phyloP scores from a whole-genome alignment of 2,888 invertebrate genomes.

The Aphrophora alni region DNA sequence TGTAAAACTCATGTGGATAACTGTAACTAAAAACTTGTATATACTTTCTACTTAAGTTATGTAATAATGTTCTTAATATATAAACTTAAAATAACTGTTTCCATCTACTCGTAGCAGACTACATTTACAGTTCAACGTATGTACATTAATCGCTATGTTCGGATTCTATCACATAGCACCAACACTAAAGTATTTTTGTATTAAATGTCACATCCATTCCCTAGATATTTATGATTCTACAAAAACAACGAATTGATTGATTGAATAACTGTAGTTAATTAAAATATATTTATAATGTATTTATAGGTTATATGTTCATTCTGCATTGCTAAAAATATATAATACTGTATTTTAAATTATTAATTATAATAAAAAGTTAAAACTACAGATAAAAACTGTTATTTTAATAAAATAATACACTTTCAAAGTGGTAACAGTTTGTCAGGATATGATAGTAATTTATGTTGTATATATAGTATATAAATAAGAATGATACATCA shows the following conservation, averaged over 20 bases:
- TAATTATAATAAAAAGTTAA: neutral
- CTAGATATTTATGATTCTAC: neutral
- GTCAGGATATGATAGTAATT: too few species aligned
- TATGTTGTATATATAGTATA: too few species aligned
- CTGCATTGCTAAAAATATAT: neutral
- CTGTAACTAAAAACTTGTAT: neutral
- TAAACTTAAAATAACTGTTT: neutral
- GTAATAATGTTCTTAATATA: neutral
- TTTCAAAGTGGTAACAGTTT: too few species aligned
- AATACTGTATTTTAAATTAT: neutral
- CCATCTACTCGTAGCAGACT: neutral
- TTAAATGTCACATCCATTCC: neutral
- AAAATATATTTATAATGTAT: neutral
- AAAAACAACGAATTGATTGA: neutral
- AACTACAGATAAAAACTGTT: neutral
- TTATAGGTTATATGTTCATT: neutral
- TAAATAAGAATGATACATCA: too few species aligned
- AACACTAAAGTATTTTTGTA: neutral
- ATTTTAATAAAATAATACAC: neutral
- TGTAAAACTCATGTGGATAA: neutral
- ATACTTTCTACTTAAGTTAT: neutral
- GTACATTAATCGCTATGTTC: neutral
- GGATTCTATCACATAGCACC: neutral
- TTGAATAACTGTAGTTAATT: neutral
- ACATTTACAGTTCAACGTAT: neutral